Evolutionary conservation across 2,797 vertebrate species (phyloP).

Genomic region (Perdix hodgsoniae): DNA sequence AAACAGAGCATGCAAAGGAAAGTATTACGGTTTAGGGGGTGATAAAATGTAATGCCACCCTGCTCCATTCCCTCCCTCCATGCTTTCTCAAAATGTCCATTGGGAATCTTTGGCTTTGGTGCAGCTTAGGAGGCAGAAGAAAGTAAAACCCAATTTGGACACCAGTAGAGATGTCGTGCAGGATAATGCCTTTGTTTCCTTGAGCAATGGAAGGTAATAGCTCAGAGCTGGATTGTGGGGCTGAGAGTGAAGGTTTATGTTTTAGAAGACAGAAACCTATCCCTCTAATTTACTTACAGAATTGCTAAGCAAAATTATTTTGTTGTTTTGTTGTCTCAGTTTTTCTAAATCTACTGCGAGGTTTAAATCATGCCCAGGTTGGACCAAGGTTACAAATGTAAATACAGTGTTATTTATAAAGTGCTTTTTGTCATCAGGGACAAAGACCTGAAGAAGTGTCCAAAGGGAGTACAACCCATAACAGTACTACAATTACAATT

Average conservation of each 20-base stretch:
- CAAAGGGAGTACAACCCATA: not conserved
- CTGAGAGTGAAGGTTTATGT: not conserved
- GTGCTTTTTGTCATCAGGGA: not conserved
- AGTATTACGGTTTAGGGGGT: conserved; percentile 34
- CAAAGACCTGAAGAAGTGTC: not conserved
- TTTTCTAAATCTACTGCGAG: not conserved
- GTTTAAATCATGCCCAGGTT: not conserved
- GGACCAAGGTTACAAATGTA: not conserved
- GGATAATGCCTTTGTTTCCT: not conserved
- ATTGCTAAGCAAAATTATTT: conserved; percentile 20
- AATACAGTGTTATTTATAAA: not conserved
- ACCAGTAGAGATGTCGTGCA: not conserved
- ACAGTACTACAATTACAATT: accelerated
- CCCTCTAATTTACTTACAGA: conserved; percentile 25
- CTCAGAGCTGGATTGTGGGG: not conserved
- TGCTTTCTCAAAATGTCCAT: not conserved
- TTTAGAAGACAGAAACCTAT: too few species aligned
- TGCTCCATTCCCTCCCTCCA: not conserved
- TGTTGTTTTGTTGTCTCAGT: not conserved
- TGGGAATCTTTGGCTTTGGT: not conserved
- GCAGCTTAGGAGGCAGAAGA: not conserved
- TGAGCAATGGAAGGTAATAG: not conserved
- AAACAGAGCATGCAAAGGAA: conserved; percentile 66
- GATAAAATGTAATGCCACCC: conserved; percentile 13
- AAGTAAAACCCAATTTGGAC: not conserved